These are phyloP conservation scores for Puffinus mauretanicus DNA, from an alignment of 2,113 vertebrate species.

Conservation along the genomic window DNA sequence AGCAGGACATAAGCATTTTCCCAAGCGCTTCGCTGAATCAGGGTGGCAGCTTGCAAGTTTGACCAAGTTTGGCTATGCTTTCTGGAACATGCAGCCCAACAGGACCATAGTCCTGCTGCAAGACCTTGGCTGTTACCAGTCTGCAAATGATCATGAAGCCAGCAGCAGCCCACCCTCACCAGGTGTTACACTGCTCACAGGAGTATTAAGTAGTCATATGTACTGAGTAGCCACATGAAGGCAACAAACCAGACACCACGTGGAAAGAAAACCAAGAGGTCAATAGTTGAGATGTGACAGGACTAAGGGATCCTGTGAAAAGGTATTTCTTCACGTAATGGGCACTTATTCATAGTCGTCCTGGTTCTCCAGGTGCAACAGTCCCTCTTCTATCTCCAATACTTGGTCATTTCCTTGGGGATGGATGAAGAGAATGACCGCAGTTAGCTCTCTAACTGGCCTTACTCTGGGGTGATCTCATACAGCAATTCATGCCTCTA, in stretches of 20 bases:
- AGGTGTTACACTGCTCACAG: background rate
- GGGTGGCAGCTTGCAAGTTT: background rate
- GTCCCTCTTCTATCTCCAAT: background rate
- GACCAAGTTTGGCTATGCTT: background rate
- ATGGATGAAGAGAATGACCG: background rate
- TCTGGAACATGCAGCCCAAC: background rate
- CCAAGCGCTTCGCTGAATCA: background rate
- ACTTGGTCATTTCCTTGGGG: background rate
- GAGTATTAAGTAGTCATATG: background rate
- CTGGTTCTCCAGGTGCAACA: background rate
- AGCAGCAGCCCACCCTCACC: background rate
- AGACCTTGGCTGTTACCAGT: background rate
- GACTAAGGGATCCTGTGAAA: background rate
- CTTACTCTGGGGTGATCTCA: background rate
- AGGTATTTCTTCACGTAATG: background rate
- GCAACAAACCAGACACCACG: background rate
- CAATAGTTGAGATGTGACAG: background rate
- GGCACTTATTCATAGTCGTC: background rate
- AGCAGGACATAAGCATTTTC: background rate
- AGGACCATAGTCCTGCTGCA: background rate
- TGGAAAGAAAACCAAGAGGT: background rate
- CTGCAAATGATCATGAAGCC: background rate
- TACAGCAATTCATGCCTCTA: background rate
- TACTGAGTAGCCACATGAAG: background rate
- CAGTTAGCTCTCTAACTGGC: background rate